These are phyloP conservation scores for Limnodromus scolopaceus DNA, from an alignment of 2,797 vertebrate genomes.

Conservation along the genomic window DNA sequence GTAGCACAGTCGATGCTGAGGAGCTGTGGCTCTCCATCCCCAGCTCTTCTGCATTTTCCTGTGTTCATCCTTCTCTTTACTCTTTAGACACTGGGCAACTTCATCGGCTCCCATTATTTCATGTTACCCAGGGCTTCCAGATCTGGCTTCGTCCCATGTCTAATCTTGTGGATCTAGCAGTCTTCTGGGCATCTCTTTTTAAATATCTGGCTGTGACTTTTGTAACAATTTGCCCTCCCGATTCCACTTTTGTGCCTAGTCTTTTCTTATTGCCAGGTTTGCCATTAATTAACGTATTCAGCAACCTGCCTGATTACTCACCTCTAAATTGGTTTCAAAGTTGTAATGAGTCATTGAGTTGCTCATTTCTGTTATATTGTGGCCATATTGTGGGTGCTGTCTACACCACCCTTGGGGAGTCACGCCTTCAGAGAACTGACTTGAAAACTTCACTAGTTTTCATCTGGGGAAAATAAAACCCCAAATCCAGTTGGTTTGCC, in stretches of 20 bases:
- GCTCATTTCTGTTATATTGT: background rate
- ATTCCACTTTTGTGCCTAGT: background rate
- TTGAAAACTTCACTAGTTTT: background rate
- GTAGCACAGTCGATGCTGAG: accelerated
- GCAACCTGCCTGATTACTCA: background rate
- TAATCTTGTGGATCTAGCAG: background rate
- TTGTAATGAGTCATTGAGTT: background rate
- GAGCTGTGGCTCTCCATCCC: background rate
- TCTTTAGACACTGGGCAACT: background rate
- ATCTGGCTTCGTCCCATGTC: background rate
- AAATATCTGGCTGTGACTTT: background rate
- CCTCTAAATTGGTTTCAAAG: background rate
- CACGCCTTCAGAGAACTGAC: background rate
- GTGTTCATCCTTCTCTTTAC: background rate
- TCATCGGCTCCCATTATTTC: background rate
- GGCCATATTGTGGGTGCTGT: too few species aligned
- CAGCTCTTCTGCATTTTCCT: background rate
- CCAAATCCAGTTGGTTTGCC: background rate
- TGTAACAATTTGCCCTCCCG: background rate
- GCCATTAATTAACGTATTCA: background rate
- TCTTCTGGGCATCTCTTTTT: background rate
- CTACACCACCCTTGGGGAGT: background rate
- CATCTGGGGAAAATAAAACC: background rate
- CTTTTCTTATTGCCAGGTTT: background rate
- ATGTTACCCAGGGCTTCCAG: background rate